Evolutionary conservation across 2,888 invertebrate species (phyloP).

Genomic region (Ectropis crepuscularia): DNA sequence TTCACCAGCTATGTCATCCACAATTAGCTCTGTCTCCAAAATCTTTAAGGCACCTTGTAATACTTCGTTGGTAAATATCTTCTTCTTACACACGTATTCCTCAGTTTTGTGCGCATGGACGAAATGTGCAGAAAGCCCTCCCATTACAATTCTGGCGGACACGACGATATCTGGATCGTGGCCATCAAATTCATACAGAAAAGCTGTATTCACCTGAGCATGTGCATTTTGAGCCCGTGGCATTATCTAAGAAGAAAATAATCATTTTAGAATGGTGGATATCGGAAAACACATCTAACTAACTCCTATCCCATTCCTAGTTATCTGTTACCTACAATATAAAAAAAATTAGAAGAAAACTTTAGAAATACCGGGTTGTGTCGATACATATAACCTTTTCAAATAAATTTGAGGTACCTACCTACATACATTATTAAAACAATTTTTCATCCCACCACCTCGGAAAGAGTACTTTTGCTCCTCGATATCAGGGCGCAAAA

Average conservation of each 20-base stretch:
- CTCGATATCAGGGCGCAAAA: no score
- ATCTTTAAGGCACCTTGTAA: conserved; percentile 81
- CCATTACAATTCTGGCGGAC: conserved; percentile 86
- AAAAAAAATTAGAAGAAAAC: no score
- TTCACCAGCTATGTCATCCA: conserved; percentile 78
- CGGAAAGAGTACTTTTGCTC: no score
- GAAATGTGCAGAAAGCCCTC: conserved; percentile 81
- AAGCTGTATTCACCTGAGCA: conserved; percentile 90
- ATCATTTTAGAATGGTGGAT: not conserved
- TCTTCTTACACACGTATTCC: conserved; percentile 61
- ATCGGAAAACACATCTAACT: not conserved
- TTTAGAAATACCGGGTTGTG: no score
- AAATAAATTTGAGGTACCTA: no score
- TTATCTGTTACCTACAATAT: no score
- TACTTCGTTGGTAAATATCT: conserved; percentile 73
- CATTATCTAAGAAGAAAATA: conserved; percentile 84
- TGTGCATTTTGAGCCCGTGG: conserved; percentile 89
- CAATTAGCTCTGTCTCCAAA: conserved; percentile 80
- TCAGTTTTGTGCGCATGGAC: conserved; percentile 86
- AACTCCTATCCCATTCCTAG: not conserved
- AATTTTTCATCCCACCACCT: no score
- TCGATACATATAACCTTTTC: no score
- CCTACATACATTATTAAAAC: no score
- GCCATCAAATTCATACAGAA: conserved; percentile 84
- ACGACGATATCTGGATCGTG: conserved; percentile 52